Base-by-base conservation (phyloP, 2,113 vertebrate species). In the Nipponia nippon region DNA sequence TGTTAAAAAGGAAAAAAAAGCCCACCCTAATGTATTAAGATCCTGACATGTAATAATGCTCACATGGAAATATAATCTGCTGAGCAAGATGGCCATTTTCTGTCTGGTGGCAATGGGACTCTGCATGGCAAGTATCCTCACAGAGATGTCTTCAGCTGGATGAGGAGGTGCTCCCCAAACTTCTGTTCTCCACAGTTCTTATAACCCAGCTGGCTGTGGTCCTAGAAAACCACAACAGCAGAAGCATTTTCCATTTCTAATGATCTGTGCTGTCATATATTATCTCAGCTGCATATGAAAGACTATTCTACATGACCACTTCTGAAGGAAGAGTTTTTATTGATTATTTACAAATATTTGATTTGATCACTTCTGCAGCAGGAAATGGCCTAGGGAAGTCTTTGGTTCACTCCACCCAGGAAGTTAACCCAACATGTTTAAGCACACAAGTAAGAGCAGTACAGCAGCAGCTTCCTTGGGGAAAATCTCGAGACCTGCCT, bases 61-160 rank as follows among this genome's bases (percentile, higher is more conserved):
- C 4, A 3, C 10, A 26, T 16, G 16, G 27, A 66, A 58, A 79
- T 34, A 8, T 53, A 55, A 49, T 34, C 7, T 71, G 19, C 14
- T 58, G n/a, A 88, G 8, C 4, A 58, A 69, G n/a, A 29, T 10
- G 5, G 9, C 9, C 18, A 23, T 83, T 75, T 89, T 62, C 52
- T 70, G 2, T 25, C n/a, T 46, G 13, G 9, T 62, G 22, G 16
- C 2, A 1, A 55, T 2, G 2, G 26, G 4, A 50, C 2, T 18
- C 16, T 56, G 30, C 18, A 20, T 23, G 8, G 18, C 29, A 83
- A 56, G 5, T 50, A 61, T 44, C 50, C 25, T 83, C 26, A 65
- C 7, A 79, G 55, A 38, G 9, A 23, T 29, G 2, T 58, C 32
- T 67, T 80, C 29, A 46, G 6, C 7, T 50, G 19, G 18, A 34